Evolutionary conservation across 2,888 invertebrate genomes (phyloP).

Genomic region (Rambutsinella grinnellia): DNA sequence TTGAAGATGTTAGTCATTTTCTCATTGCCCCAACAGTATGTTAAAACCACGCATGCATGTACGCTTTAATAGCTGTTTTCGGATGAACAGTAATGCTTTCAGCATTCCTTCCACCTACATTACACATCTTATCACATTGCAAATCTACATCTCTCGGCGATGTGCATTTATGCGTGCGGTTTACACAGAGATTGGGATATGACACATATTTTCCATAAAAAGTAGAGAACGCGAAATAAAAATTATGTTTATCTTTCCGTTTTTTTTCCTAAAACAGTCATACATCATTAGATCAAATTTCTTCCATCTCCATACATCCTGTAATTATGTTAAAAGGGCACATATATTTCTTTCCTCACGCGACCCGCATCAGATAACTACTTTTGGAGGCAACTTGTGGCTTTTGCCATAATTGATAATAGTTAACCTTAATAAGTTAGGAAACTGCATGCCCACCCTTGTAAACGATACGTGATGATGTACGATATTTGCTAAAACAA

Average conservation of each 20-base stretch:
- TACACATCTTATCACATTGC: not conserved
- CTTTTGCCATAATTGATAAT: too few relatives aligned
- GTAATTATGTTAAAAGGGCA: constrained; percentile 28
- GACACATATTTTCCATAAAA: not conserved
- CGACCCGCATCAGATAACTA: too few relatives aligned
- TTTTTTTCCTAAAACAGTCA: constrained; percentile 19
- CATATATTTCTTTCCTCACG: too few relatives aligned
- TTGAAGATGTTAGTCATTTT: not conserved
- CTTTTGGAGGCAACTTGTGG: too few relatives aligned
- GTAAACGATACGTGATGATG: too few relatives aligned
- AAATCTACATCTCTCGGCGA: not conserved
- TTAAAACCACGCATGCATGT: not conserved
- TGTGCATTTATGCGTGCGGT: not conserved
- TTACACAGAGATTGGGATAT: not conserved
- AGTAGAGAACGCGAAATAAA: not conserved
- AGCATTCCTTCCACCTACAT: not conserved
- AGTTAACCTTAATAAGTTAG: too few relatives aligned
- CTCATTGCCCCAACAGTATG: not conserved
- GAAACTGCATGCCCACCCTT: too few relatives aligned
- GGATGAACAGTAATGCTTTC: not conserved
- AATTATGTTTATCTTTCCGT: constrained; percentile 4
- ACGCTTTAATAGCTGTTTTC: not conserved
- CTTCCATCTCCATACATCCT: constrained; percentile 19
- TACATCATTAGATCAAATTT: constrained; percentile 33
- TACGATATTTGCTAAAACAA: too few relatives aligned